Evolutionary conservation across 2,797 vertebrate species (phyloP).

Genomic region (Orientallactaga sibirica): DNA sequence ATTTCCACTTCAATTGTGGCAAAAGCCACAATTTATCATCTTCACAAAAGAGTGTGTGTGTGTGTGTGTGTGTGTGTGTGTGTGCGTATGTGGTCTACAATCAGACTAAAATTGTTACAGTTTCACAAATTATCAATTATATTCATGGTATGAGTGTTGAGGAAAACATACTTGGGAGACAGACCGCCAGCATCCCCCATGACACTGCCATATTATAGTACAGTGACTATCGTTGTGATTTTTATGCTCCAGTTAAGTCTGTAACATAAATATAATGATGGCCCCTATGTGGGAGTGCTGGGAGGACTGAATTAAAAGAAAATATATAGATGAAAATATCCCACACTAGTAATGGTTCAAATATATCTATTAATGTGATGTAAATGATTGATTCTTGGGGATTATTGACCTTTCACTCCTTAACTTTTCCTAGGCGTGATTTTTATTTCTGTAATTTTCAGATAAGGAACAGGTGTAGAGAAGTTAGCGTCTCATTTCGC

Average conservation of each 20-base stretch:
- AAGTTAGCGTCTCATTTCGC: not conserved
- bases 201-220: not conserved
- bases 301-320: not conserved
- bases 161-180: not conserved
- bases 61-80: too few relatives aligned
- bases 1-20: not conserved
- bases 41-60: not conserved
- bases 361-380: not conserved
- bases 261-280: not conserved
- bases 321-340: conserved; percentile 12
- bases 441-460: not conserved
- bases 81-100: not conserved
- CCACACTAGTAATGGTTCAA: not conserved
- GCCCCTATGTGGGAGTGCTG: not conserved
- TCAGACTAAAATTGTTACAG: not conserved
- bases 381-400: not conserved
- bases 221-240: not conserved
- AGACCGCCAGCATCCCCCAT: not conserved
- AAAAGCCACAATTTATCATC: conserved; percentile 7
- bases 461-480: not conserved
- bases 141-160: not conserved
- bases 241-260: not conserved
- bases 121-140: not conserved
- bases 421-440: not conserved
- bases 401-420: not conserved